Conservation (phyloP, 2,888 invertebrate species). For the Aphodius sticticus region DNA sequence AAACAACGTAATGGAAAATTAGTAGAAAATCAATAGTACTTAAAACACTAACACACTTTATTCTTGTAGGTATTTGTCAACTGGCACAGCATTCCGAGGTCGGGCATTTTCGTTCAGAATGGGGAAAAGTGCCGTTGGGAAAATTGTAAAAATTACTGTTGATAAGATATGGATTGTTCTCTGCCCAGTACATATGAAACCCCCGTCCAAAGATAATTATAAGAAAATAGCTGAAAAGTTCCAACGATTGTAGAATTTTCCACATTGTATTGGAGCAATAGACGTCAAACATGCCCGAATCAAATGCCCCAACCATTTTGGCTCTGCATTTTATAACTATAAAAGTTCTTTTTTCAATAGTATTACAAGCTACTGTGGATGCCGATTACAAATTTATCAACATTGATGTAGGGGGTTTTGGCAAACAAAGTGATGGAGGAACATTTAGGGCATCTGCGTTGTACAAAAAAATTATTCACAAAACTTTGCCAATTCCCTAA, state of each 20-base stretch:
- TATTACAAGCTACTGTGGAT: conserved; percentile 22
- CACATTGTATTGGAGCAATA: conserved; percentile 35
- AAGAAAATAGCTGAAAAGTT: not conserved
- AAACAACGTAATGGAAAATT: too few relatives aligned
- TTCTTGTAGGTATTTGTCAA: conserved; percentile 31
- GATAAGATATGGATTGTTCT: conserved; percentile 23
- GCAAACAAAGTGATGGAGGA: conserved; percentile 34
- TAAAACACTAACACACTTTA: too few relatives aligned
- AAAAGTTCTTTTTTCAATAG: conserved; percentile 27
- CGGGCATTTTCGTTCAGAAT: conserved; percentile 24
- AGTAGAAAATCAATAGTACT: too few relatives aligned
- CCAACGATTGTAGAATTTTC: conserved; percentile 21
- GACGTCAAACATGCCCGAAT: conserved; percentile 37
- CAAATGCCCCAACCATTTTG: conserved; percentile 35
- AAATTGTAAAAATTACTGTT: conserved; percentile 5
- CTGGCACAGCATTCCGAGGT: conserved; percentile 20
- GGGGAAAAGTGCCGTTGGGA: conserved; percentile 10
- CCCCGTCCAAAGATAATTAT: conserved; percentile 18
- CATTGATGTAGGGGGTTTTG: conserved; percentile 23
- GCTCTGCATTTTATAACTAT: conserved; percentile 35
- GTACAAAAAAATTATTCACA: conserved; percentile 27
- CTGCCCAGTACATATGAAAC: conserved; percentile 14
- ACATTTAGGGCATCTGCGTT: conserved; percentile 35
- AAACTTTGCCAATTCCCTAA: conserved; percentile 36
- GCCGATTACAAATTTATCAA: conserved; percentile 24